Evolutionary conservation across 1,140 invertebrate genomes (phyloP), one percentile per base, ranked within the genome.

Genomic region (Drosophila nigrodunni): DNA sequence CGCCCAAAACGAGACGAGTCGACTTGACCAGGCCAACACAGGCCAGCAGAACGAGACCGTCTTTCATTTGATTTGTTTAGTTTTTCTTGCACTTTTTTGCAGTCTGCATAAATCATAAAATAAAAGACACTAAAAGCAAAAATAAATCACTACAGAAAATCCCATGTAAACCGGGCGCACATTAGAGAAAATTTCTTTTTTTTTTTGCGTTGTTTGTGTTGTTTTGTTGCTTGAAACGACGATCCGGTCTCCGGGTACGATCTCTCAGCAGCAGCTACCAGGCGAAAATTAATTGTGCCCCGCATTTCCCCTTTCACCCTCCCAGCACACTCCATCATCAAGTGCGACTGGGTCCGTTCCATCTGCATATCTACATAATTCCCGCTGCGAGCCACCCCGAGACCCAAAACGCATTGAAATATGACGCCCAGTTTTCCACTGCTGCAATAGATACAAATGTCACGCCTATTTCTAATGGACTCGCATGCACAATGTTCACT

Each of bases 111-210:
- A 87, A 87, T 87, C 83, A 81, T 78, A 78, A 82, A 83, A 81
- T 85, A 89, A 85, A 82, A 85, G 75, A 70, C 78, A 89, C 85
- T 89, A 85, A 89, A 89, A 89, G 76, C 79, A 65, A 82, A 80
- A 80, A 89, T 90, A 90, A 90, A 90, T 90, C 86, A 89, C 47
- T 58, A 71, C 57, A 46, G 62, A 58, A 57, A 54, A 54, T 44
- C 15, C 13, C 55, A 50, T 52, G 64, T n/a, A 74, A 80, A 64
- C 81, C 81, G 62, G 81, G 77, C 65, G 68, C 55, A 54, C 74
- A 85, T 80, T 77, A 80, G 78, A 64, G 77, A 86, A 86, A 81
- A 35, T 77, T 72, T 61, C 25, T 30, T 30, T 6, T 30, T 30
- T 30, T 30, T 30, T 30, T 30, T 25, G 25, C 15, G 15, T 15